Evolutionary conservation across 2,797 vertebrate species (phyloP).

Genomic region (Sciaenops ocellatus): DNA sequence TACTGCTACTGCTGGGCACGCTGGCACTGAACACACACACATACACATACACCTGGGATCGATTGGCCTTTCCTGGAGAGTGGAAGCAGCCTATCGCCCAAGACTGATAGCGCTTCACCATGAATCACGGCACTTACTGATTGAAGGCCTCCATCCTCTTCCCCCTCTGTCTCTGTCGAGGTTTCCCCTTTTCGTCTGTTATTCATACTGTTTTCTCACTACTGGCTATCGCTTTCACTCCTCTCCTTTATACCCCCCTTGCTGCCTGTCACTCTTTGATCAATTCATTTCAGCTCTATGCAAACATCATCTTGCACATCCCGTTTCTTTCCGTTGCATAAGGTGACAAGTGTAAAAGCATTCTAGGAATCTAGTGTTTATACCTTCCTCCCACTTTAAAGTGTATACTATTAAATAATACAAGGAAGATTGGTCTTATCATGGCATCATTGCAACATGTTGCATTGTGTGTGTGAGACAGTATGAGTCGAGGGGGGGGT

Average conservation of each 20-base stretch:
- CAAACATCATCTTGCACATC: conserved; percentile 26
- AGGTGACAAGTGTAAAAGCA: conserved; percentile 38
- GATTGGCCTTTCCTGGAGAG: conserved; percentile 73
- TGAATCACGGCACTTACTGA: conserved; percentile 56
- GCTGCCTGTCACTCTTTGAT: conserved; percentile 44
- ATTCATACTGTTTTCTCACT: conserved; percentile 48
- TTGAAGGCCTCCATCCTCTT: conserved; percentile 49
- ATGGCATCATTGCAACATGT: conserved; percentile 57
- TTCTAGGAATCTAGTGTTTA: conserved; percentile 63
- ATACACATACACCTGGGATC: conserved; percentile 61
- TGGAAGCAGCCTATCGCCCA: conserved; percentile 59
- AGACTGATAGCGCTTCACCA: conserved; percentile 69
- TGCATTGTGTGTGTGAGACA: conserved; percentile 26
- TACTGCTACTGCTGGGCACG: conserved; percentile 33
- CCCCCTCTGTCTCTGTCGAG: conserved; percentile 26
- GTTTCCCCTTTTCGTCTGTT: conserved; percentile 42
- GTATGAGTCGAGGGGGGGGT: conserved; percentile 69
- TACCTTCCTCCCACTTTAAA: conserved; percentile 45
- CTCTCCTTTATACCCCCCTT: conserved; percentile 19
- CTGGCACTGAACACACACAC: conserved; percentile 27
- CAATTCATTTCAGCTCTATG: conserved; percentile 51
- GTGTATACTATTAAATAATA: conserved; percentile 78
- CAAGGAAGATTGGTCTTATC: conserved; percentile 61
- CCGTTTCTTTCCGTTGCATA: conserved; percentile 26
- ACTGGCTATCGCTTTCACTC: conserved; percentile 28